phyloP scores from a whole-genome alignment of 1,140 invertebrate species.

The Scaptomyza montana region DNA sequence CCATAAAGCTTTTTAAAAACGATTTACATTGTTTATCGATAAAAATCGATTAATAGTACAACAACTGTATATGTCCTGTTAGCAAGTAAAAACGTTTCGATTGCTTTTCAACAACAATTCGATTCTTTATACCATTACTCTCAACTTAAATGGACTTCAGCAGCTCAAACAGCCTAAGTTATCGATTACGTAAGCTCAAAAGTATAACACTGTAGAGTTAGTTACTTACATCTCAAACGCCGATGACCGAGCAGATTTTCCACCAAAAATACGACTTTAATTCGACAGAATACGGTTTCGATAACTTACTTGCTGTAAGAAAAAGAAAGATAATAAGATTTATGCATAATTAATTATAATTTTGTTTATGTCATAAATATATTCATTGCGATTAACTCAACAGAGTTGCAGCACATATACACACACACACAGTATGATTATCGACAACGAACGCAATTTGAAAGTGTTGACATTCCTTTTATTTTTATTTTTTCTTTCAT shows the following conservation, averaged over 20 bases:
- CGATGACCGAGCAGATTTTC: not conserved
- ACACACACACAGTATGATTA: not conserved
- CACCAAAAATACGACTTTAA: not conserved
- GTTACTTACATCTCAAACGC: not conserved
- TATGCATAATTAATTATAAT: too few species aligned
- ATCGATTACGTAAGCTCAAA: not conserved
- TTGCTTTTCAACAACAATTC: not conserved
- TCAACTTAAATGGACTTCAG: not conserved
- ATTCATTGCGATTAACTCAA: not conserved
- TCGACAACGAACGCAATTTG: constrained; percentile 21
- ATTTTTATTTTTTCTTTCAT: constrained; percentile 10
- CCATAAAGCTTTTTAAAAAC: too few species aligned
- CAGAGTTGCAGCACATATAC: not conserved
- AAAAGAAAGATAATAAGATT: not conserved
- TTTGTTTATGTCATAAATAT: too few species aligned
- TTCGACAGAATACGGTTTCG: not conserved
- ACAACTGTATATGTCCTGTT: not conserved
- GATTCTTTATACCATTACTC: too few species aligned
- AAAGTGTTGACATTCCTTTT: not conserved
- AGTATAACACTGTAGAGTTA: not conserved
- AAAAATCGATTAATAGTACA: not conserved
- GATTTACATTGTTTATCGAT: not conserved
- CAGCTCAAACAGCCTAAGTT: not conserved
- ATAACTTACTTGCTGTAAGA: constrained; percentile 14
- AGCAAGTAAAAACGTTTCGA: not conserved